These are phyloP conservation scores for Fopius arisanus DNA, from an alignment of 1,140 invertebrate species.

Conservation along the genomic window DNA sequence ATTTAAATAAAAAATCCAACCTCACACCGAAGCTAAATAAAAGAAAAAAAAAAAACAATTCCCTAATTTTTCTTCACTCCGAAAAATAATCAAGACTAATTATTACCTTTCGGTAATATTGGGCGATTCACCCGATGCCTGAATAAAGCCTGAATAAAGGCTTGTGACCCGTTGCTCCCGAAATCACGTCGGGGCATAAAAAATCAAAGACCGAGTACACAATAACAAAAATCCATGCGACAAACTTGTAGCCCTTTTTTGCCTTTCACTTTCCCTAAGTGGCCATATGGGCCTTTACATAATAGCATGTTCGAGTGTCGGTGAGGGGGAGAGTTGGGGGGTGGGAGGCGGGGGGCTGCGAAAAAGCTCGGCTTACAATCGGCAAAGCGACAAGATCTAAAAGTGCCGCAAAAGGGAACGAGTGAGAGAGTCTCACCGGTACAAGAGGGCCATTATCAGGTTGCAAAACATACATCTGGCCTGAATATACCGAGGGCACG, in stretches of 20 bases:
- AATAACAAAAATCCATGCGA: conserved; percentile 26
- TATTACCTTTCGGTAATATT: too few relatives aligned
- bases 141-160: too few relatives aligned
- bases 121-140: too few relatives aligned
- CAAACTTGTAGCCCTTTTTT: conserved; percentile 39
- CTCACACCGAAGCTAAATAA: too few relatives aligned
- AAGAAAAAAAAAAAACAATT: too few relatives aligned
- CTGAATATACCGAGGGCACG: conserved; percentile 21
- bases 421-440: conserved; percentile 32
- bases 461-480: conserved; percentile 63
- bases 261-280: conserved; percentile 45
- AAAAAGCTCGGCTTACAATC: conserved; percentile 62
- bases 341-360: conserved; percentile 25
- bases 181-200: background rate
- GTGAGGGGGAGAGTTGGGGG: too few relatives aligned
- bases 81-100: too few relatives aligned
- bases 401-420: conserved; percentile 48
- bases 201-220: background rate
- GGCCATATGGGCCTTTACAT: conserved; percentile 56
- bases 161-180: background rate
- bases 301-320: conserved; percentile 15
- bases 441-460: conserved; percentile 61
- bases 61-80: too few relatives aligned
- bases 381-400: conserved; percentile 55
- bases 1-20: background rate